phyloP scores from a whole-genome alignment of 2,888 invertebrate species.

The Cenopis cana region DNA sequence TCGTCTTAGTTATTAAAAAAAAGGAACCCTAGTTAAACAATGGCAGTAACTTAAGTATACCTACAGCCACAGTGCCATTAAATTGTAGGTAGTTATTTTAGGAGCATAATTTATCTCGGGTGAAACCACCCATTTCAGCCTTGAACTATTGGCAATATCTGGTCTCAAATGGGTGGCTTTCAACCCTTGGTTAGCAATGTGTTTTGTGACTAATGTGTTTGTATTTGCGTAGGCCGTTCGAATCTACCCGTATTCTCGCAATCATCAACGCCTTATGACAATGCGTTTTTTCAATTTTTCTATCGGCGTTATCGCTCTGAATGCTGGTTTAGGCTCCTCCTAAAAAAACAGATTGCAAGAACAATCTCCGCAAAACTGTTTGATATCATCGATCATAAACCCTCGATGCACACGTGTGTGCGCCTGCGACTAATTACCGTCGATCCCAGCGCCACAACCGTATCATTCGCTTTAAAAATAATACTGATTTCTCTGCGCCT shows the following conservation, averaged over 20 bases:
- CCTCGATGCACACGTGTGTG: constrained; percentile 21
- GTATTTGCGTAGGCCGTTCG: too few species aligned
- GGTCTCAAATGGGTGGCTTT: too few species aligned
- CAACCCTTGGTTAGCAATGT: too few species aligned
- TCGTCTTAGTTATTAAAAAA: too few species aligned
- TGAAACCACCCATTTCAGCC: too few species aligned
- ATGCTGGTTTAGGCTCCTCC: neutral
- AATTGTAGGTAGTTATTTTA: too few species aligned
- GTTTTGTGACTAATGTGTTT: too few species aligned
- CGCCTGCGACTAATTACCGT: constrained; percentile 35
- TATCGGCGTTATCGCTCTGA: neutral
- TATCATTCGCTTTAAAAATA: constrained; percentile 45
- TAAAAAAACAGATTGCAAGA: neutral
- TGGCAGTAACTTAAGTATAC: too few species aligned
- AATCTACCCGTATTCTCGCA: neutral
- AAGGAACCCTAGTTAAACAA: too few species aligned
- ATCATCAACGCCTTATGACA: neutral
- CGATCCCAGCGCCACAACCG: constrained; percentile 35
- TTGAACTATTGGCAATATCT: too few species aligned
- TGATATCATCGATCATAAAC: constrained; percentile 19
- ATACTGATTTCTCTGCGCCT: constrained; percentile 49
- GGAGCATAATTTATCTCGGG: too few species aligned
- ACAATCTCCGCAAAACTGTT: constrained; percentile 5
- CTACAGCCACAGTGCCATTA: too few species aligned
- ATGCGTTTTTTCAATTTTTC: neutral